Base-by-base conservation (phyloP, 1,140 invertebrate species). In the Potamilus streckersoni region DNA sequence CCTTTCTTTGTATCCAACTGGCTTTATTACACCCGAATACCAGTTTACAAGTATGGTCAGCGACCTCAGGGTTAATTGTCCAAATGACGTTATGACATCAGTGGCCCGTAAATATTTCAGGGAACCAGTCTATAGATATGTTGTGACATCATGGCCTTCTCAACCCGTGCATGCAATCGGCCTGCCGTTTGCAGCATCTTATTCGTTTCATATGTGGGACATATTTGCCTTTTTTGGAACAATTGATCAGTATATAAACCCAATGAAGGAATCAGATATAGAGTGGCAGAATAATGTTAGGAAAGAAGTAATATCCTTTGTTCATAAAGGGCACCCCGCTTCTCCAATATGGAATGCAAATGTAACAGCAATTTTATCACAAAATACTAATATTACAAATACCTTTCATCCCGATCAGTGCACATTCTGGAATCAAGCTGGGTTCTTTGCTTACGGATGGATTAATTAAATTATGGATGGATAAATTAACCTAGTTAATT, bases 191-290 rank as follows among this genome's bases (percentile, higher is more conserved):
- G 73, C 74, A 14, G 71, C 79, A 31, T 57, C 60, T 5, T 85
- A 85, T 71, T 65, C 83, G 0, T 82, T 82, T 63, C 79, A 85
- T 23, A 82, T 82, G 70, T 86, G 84, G 83, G 85, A 85, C 64
- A 27, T 79, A 19, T 67, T 83, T 49, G 84, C 79, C 6, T 86
- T 84, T 72, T 85, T 86, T 58, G 82, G 80, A 0, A 72, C 75
- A n/a, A 82, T 85, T 11, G 55, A 67, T 19, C 76, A 82, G 11
- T 76, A 82, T 38, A 82, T 79, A 2, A 81, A 81, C 59, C 49
- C 31, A 27, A 79, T 79, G 1, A 71, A 65, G 31, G 38, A 69
- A 17, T 64, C 23, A 16, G 84, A 86, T 66, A 60, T 80, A 6
- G 61, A 74, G n/a, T 85, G 84, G 69, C 76, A 82, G 78, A 72